Evolutionary conservation across 2,113 vertebrate species (phyloP).

Genomic region (Pampusana beccarii): DNA sequence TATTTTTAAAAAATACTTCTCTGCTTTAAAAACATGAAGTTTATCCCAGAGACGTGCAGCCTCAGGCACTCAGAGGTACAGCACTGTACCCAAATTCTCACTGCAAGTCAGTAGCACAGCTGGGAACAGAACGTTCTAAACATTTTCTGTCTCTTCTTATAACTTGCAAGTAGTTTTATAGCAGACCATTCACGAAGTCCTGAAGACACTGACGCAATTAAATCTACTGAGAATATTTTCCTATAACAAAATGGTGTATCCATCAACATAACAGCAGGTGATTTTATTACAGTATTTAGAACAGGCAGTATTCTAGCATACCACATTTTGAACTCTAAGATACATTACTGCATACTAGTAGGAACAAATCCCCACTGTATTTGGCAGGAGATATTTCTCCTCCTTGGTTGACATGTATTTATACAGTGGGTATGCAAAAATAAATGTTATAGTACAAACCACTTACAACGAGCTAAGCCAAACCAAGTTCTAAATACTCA

Average conservation of each 20-base stretch:
- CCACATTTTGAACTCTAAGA: neutral
- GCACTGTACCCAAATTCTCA: neutral
- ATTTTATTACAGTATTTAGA: conserved; percentile 31
- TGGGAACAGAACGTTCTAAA: neutral
- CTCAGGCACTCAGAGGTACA: neutral
- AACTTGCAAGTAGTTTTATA: neutral
- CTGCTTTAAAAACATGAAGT: neutral
- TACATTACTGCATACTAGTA: neutral
- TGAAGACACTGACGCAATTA: neutral
- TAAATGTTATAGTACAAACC: conserved; percentile 25
- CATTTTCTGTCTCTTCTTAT: neutral
- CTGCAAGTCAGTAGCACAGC: neutral
- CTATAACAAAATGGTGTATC: neutral
- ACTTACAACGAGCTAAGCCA: neutral
- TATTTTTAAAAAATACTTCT: neutral
- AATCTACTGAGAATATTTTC: conserved; percentile 11
- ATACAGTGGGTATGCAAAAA: conserved; percentile 8
- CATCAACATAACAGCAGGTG: conserved; percentile 11
- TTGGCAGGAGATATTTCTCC: conserved; percentile 1
- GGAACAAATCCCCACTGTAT: conserved; percentile 1
- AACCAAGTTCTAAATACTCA: neutral
- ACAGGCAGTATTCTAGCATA: neutral
- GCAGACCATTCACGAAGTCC: neutral
- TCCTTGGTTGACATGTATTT: conserved; percentile 19
- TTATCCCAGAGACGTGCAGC: neutral